Conservation (phyloP, 1,140 invertebrate genomes). For the Drosophila insularis region DNA sequence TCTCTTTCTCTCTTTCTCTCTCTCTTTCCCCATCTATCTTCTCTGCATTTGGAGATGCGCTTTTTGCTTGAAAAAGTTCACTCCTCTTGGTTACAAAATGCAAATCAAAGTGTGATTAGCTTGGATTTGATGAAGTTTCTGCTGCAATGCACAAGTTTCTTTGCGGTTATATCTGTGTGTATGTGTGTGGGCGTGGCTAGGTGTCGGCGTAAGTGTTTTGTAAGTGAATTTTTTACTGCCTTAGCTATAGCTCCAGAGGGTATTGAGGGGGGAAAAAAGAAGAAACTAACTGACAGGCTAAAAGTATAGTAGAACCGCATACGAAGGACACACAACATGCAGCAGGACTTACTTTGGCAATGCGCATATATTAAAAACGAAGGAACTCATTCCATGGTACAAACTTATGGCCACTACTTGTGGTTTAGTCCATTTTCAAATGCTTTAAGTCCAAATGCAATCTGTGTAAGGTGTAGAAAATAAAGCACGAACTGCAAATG, state of each 20-base stretch:
- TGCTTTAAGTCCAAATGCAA: conserved; percentile 3
- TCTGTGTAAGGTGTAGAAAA: neutral
- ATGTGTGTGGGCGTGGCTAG: conserved; percentile 42
- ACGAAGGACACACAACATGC: conserved; percentile 26
- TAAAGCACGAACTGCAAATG: neutral
- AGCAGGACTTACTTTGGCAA: conserved; percentile 48
- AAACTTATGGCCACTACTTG: conserved; percentile 51
- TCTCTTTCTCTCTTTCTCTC: neutral
- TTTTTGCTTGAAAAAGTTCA: conserved; percentile 57
- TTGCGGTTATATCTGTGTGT: conserved; percentile 11
- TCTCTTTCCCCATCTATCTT: neutral
- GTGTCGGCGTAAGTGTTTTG: conserved; percentile 71
- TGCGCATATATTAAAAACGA: conserved; percentile 55
- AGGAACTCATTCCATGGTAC: conserved; percentile 8
- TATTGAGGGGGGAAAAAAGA: neutral
- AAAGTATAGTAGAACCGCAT: neutral
- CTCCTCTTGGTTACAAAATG: conserved; percentile 64
- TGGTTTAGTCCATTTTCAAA: conserved; percentile 17
- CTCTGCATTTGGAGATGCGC: conserved; percentile 47
- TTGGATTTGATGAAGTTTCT: conserved; percentile 77
- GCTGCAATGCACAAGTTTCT: conserved; percentile 73
- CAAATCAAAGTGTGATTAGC: conserved; percentile 81
- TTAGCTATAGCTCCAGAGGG: neutral
- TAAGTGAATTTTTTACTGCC: conserved; percentile 68
- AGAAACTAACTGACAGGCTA: conserved; percentile 37